Conservation (phyloP, 2,113 vertebrate genomes). For the Willisornis vidua region DNA sequence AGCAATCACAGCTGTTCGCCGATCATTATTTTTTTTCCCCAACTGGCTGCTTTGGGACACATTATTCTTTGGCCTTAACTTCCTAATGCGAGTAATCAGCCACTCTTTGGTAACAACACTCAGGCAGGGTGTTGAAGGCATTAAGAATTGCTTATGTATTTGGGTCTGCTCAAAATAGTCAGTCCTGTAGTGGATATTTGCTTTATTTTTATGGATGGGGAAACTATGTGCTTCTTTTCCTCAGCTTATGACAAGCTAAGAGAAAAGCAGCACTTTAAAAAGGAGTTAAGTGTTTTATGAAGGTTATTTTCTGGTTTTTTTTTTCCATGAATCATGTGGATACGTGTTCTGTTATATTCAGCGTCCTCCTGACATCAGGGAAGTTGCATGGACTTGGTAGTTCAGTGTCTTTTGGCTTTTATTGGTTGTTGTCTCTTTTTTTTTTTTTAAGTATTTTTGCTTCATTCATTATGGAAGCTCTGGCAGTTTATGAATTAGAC, state of each 20-base stretch:
- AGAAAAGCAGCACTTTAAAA: background rate
- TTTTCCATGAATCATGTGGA: too few relatives aligned
- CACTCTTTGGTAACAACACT: background rate
- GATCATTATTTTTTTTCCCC: background rate
- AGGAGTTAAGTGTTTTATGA: background rate
- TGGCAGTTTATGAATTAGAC: background rate
- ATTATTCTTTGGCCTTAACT: slow-evolving; percentile 4
- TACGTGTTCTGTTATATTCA: background rate
- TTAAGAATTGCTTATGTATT: background rate
- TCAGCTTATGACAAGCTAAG: background rate
- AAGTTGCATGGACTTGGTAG: background rate
- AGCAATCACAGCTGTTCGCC: slow-evolving; percentile 1
- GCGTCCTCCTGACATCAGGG: background rate
- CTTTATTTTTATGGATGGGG: background rate
- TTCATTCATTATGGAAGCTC: background rate
- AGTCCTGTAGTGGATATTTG: background rate
- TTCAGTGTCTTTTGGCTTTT: background rate
- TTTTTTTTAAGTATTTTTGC: background rate
- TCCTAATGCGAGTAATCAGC: background rate
- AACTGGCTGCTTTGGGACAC: background rate
- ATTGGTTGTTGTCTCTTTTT: too few relatives aligned
- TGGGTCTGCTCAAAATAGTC: background rate
- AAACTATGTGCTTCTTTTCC: background rate
- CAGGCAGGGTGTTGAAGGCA: background rate
- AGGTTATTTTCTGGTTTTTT: background rate